Conservation (phyloP, 2,888 invertebrate genomes). For the Tiliacea citrago region DNA sequence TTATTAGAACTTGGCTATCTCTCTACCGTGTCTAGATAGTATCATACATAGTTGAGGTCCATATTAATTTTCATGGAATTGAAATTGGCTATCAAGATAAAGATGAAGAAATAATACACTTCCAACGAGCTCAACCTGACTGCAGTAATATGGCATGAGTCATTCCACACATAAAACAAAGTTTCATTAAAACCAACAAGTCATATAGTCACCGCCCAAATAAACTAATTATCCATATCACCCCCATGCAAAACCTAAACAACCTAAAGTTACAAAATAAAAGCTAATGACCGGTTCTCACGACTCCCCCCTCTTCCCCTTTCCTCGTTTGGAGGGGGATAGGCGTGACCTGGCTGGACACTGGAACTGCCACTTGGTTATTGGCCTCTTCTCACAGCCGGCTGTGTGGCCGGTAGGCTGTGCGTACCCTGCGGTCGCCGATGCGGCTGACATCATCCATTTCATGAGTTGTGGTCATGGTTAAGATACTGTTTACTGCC, state of each 20-base stretch:
- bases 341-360: constrained; percentile 66
- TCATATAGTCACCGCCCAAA: not conserved
- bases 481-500: too few species aligned
- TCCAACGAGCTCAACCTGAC: not conserved
- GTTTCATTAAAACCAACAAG: not conserved
- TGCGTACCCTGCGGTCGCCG: constrained; percentile 6
- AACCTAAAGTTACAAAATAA: constrained; percentile 56
- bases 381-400: constrained; percentile 63
- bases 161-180: too few species aligned
- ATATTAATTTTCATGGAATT: not conserved
- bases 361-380: constrained; percentile 71
- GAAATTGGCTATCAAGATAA: not conserved
- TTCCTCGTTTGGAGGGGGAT: constrained; percentile 36
- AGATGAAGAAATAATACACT: not conserved
- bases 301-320: constrained; percentile 29
- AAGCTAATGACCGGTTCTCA: constrained; percentile 57
- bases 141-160: not conserved
- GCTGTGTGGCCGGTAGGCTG: constrained; percentile 11
- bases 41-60: not conserved
- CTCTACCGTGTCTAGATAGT: not conserved
- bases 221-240: not conserved
- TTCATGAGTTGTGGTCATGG: constrained; percentile 6
- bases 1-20: constrained; percentile 1
- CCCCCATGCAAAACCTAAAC: not conserved
- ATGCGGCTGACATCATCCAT: not conserved